phyloP scores from a whole-genome alignment of 2,888 invertebrate species.

The Dryomyza anilis region DNA sequence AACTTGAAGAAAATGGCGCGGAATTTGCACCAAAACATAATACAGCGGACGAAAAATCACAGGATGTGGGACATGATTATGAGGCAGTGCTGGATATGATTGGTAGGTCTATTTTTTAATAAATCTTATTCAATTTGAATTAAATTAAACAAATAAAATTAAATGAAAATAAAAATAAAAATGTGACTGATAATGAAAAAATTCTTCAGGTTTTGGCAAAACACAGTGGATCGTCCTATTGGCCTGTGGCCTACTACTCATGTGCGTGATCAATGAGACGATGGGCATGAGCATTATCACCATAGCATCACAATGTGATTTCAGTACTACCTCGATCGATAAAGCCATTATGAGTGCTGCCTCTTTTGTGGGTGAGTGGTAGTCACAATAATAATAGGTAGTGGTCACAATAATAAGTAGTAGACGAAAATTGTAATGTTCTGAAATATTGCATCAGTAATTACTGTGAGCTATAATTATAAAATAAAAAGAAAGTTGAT shows the following conservation, averaged over 20 bases:
- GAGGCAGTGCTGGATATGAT: slow-evolving; percentile 49
- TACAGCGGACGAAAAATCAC: not conserved
- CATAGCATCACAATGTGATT: slow-evolving; percentile 74
- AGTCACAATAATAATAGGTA: too few species aligned
- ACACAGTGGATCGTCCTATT: slow-evolving; percentile 68
- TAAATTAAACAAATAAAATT: too few species aligned
- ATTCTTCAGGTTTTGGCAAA: slow-evolving; percentile 66
- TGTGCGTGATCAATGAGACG: slow-evolving; percentile 74
- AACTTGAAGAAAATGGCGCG: not conserved
- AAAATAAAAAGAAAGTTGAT: too few species aligned
- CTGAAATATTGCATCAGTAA: too few species aligned
- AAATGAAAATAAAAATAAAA: too few species aligned
- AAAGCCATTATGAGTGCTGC: slow-evolving; percentile 71
- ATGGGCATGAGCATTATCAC: slow-evolving; percentile 72
- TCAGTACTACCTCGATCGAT: slow-evolving; percentile 64
- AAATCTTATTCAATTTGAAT: not conserved
- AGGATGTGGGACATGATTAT: slow-evolving; percentile 37
- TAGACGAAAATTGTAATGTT: too few species aligned
- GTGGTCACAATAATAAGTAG: too few species aligned
- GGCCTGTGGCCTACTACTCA: slow-evolving; percentile 68
- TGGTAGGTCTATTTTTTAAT: slow-evolving; percentile 35
- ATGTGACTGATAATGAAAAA: not conserved
- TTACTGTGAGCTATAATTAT: too few species aligned
- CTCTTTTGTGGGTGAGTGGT: slow-evolving; percentile 68
- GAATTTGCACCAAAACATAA: not conserved